Evolutionary conservation across 1,140 invertebrate species (phyloP), one percentile per base, ranked within the genome.

Genomic region (Heterodera schachtii): DNA sequence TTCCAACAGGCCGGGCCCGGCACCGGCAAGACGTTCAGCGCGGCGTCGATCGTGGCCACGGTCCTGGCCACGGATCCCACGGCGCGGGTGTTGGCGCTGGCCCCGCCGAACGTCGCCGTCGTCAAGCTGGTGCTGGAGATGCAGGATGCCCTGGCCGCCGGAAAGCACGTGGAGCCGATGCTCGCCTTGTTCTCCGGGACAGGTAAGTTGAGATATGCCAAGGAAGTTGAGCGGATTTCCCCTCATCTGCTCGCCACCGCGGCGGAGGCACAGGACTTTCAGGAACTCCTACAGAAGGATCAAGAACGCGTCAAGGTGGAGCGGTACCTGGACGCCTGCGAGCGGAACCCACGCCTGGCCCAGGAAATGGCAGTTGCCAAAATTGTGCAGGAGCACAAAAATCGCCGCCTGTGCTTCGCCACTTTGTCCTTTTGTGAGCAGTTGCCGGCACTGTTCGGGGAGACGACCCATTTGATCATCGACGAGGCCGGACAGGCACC

Each of bases 101-200:
- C 73, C 9, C 73, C 73, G n/a, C 73, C 73, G 7, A 74, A 74
- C 41, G 31, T 74, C 21, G 73, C 73, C 41, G 73, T 74, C 3
- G 43, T 44, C 5, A 74, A 74, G 31, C 73, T 74, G 4, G 73
- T 74, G 41, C n/a, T 52, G 8, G 73, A 74, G 11, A 74, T 74
- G 73, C 19, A 74, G 21, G 57, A 44, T 0, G 73, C 73, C 1
- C 47, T 74, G 73, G 41, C 73, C 2, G 41, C 73, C 8, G 73
- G 44, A 0, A 43, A 47, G 3, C 31, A 31, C 31, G 31, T 31
- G 31, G 31, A 31, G 73, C 21, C 6, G 73, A 75, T 3, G 73
- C n/a, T 9, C 3, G 44, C 8, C 19, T 21, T 9, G 41, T 31
- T 31, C 31, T 31, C 31, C 31, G 31, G 31, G 31, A 31, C 31